These are phyloP conservation scores for Physeter macrocephalus DNA, from an alignment of 2,113 vertebrate genomes.

Conservation along the genomic window DNA sequence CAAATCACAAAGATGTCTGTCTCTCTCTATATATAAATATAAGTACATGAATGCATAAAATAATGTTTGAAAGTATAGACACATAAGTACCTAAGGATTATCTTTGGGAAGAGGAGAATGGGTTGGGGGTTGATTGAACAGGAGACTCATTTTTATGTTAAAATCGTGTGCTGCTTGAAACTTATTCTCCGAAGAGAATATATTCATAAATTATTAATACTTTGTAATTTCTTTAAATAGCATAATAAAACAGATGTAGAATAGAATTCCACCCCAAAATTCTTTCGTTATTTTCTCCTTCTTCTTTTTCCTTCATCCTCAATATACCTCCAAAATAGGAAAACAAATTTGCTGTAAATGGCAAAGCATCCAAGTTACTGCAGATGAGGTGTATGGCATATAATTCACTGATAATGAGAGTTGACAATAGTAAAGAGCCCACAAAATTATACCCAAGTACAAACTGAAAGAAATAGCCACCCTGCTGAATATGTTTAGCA, in stretches of 20 bases:
- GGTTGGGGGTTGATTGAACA: neutral
- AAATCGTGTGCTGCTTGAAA: constrained; percentile 12
- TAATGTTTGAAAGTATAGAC: neutral
- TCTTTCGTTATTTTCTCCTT: neutral
- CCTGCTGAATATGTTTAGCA: neutral
- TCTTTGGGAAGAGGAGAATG: neutral
- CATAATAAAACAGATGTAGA: neutral
- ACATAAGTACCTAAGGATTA: neutral
- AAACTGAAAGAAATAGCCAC: neutral
- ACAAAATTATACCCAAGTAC: neutral
- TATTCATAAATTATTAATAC: neutral
- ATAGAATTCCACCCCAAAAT: neutral
- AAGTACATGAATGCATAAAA: neutral
- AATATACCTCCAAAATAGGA: neutral
- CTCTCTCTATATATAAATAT: neutral
- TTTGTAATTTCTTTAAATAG: neutral
- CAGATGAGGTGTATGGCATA: neutral
- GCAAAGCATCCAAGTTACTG: neutral
- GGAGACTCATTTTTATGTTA: neutral
- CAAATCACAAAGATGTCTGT: neutral
- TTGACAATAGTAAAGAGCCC: neutral
- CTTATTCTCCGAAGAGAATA: neutral
- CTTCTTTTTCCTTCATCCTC: neutral
- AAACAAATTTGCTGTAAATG: neutral
- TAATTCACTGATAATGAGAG: neutral